Evolutionary conservation across 2,888 invertebrate genomes (phyloP), one percentile per base, ranked within the genome.

Genomic region (Cosmia pyralina): DNA sequence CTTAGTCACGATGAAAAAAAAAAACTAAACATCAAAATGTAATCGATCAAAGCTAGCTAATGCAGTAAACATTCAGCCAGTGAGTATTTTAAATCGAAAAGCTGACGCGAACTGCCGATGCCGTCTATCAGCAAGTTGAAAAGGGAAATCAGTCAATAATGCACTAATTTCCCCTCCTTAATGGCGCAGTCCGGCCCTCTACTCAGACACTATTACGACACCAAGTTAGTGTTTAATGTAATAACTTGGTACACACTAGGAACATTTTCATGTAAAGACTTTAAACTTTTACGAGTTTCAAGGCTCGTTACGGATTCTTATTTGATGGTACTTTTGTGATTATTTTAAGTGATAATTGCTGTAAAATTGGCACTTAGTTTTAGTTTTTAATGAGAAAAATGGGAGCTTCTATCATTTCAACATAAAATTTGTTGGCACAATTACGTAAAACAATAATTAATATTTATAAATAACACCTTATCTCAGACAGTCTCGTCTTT

Each of bases 61-160:
- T 92, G 91, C 89, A 90, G 92, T 88, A 91, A 93, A 91, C 90
- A 90, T 82, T 84, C 81, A 77, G 85, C 84, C 85, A 83, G 87
- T 83, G 84, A 85, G 90, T 91, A 91, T 93, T 94, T 94, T 93
- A 93, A 94, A 93, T 92, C 92, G 93, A 92, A 92, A 91, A 90
- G 84, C 85, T 86, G 79, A 75, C 84, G 91, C 92, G 88, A 88
- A 88, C 87, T 90, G 90, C 87, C 93, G 92, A 91, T 90, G 90
- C 87, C 93, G 92, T 92, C 94, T 93, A 93, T 92, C 93, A 93
- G 90, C 93, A 93, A 95, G 95, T 95, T 94, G 92, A 92, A 92
- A 94, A 92, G 94, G 96, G 96, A 96, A 96, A 96, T 96, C 94
- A 96, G 95, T 95, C 95, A 95, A 96, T 96, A 95, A 96, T 96